Evolutionary conservation across 2,888 invertebrate genomes (phyloP), one percentile per base, ranked within the genome.

Genomic region (Lasioglossum leucozonium): DNA sequence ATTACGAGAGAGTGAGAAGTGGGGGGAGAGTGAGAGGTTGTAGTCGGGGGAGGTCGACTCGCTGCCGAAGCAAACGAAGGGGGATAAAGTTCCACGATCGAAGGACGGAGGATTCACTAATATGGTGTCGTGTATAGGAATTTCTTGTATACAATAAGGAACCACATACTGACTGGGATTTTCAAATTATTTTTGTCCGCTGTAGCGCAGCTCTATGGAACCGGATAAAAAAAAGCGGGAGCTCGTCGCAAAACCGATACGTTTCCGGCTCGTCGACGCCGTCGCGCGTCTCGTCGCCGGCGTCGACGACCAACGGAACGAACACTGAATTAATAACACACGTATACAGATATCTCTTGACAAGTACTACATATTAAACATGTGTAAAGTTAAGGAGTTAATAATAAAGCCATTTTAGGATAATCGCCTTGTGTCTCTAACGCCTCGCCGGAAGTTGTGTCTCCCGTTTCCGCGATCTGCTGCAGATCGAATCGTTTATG

Each of bases 321-420:
- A 83, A 81, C 84, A 84, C 91, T 77, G 83, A 85, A 87, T 81
- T 83, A 90, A 86, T 73, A 82, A 81, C 73, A 92, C 91, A 92
- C 91, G 89, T 90, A 92, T 90, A 91, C 90, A 90, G 87, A 90
- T 89, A 87, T 92, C 90, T 91, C 65, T 84, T 91, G 93, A 92
- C 91, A 92, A 92, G 90, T 92, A 92, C 92, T 91, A 90, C 93
- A 93, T 93, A 93, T 92, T 92, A 91, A 92, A 93, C 91, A 93
- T 89, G 93, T 94, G 94, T 94, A 94, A 94, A 93, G 90, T 92
- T 94, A 94, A 93, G 72, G 92, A 93, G 91, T 93, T 93, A 94
- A 94, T 93, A 94, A 94, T 94, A 94, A 94, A 94, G 92, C 91
- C 92, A 94, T 94, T 94, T 94, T 93, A 93, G 93, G 92, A 91